Evolutionary conservation across 2,888 invertebrate species (phyloP), one percentile per base, ranked within the genome.

Genomic region (Eristalis intricaria): DNA sequence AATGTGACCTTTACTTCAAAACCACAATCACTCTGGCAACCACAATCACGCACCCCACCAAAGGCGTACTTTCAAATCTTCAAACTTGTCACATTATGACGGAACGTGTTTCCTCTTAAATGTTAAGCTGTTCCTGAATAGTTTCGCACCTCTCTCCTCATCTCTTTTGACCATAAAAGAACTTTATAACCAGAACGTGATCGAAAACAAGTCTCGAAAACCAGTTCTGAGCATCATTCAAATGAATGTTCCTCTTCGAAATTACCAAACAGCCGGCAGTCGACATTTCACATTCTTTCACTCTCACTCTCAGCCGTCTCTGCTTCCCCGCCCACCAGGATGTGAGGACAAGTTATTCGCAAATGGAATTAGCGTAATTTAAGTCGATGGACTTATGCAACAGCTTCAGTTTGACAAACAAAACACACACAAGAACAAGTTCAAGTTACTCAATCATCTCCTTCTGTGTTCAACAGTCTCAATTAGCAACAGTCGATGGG

Each of bases 341-440:
- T 66, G 23, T 40, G 13, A 29, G 66, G 4, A 35, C 15, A 58
- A 19, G 35, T 65, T 58, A 23, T 10, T 50, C 50, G 19, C 50
- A 23, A 64, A 74, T 56, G 65, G 23, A 66, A 75, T 66, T 56
- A 23, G 15, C 15, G 50, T 43, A 43, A 43, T 43, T 43, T 43
- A n/a, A 15, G n/a, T 50, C 50, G 50, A 50, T 8, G 19, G 19
- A 50, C 19, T 50, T 50, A 50, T 50, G 50, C 19, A 50, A 50
- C 19, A 8, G 10, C 19, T 19, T 43, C 19, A 5, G 43, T 15
- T 43, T 19, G 50, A 19, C 19, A 50, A 50, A 50, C n/a, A n/a
- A n/a, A n/a, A n/a, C n/a, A n/a, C 50, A 19, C n/a, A 50, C 19
- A 50, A 19, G 19, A 50, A 50, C 50, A 50, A 50, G 50, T 50